Percentiles rank a stretch among this genome's conserved stretches.
These are phyloP conservation scores for Takifugu flavidus DNA, from an alignment of 2,113 vertebrate species.

Conservation along the genomic window DNA sequence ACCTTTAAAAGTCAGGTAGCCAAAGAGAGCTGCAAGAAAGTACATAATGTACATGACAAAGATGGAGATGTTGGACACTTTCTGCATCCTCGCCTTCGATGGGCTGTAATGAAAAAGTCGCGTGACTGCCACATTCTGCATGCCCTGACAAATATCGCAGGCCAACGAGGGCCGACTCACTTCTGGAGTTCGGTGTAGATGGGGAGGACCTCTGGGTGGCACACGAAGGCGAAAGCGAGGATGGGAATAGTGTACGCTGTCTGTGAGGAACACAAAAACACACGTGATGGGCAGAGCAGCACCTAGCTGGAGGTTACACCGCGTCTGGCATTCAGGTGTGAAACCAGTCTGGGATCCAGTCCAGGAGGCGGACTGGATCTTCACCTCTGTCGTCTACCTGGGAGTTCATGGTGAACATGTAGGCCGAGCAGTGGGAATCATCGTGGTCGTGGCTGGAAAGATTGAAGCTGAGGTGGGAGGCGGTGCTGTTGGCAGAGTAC, in stretches of 20 bases:
- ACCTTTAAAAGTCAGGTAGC: slow-evolving; percentile 98
- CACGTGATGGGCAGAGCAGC: too few species aligned
- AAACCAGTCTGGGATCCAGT: neutral
- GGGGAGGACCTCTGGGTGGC: slow-evolving; percentile 95
- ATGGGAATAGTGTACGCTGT: slow-evolving; percentile 97
- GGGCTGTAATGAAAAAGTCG: slow-evolving; percentile 74
- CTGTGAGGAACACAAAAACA: slow-evolving; percentile 62
- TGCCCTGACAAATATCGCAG: slow-evolving; percentile 2
- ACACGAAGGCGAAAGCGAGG: slow-evolving; percentile 96
- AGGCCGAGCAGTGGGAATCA: slow-evolving; percentile 73
- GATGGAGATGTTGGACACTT: slow-evolving; percentile 94
- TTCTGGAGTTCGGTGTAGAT: slow-evolving; percentile 96
- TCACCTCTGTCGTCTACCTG: slow-evolving; percentile 76
- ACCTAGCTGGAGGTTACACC: neutral
- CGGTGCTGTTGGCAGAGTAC: slow-evolving; percentile 71
- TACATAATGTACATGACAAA: slow-evolving; percentile 95
- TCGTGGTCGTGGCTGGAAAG: slow-evolving; percentile 47
- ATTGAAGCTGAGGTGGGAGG: slow-evolving; percentile 32
- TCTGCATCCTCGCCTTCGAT: slow-evolving; percentile 90
- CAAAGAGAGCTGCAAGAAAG: slow-evolving; percentile 95
- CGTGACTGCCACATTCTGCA: slow-evolving; percentile 10
- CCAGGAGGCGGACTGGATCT: neutral
- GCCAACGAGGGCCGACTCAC: slow-evolving; percentile 73
- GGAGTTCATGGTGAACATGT: slow-evolving; percentile 88
- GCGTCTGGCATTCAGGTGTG: neutral